A percentile compares a stretch with the other conserved stretches of the same genome.
Evolutionary conservation across 2,113 vertebrate species (phyloP).

Genomic region (Gasterosteus aculeatus): DNA sequence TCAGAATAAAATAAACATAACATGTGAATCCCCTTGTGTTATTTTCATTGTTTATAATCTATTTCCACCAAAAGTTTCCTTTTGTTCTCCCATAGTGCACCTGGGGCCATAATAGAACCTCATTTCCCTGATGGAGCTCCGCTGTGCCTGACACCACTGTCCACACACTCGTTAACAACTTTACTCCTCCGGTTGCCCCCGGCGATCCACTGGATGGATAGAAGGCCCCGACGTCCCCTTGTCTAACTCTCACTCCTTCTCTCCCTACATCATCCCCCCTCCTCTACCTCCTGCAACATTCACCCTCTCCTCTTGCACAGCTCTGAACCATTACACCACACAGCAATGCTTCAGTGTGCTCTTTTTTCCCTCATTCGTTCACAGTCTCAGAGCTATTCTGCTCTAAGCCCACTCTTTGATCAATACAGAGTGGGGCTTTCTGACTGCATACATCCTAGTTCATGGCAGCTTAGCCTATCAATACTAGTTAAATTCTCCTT

Average conservation of each 20-base stretch:
- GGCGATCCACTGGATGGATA: constrained; percentile 67
- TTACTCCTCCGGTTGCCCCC: constrained; percentile 70
- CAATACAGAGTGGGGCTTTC: constrained; percentile 83
- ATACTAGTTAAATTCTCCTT: constrained; percentile 97
- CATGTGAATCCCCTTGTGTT: constrained; percentile 38
- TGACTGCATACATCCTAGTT: constrained; percentile 87
- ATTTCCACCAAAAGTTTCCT: constrained; percentile 74
- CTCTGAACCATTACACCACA: constrained; percentile 13
- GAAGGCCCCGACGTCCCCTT: constrained; percentile 63
- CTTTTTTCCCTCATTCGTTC: constrained; percentile 21
- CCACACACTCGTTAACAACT: constrained; percentile 82
- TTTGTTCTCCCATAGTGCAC: constrained; percentile 73
- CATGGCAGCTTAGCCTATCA: constrained; percentile 89
- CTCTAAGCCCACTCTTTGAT: constrained; percentile 71
- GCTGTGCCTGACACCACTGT: constrained; percentile 74
- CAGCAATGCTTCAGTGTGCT: constrained; percentile 16
- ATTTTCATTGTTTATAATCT: constrained; percentile 61
- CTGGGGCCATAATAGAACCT: constrained; percentile 77
- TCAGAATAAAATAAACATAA: constrained; percentile 19
- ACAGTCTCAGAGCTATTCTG: constrained; percentile 55
- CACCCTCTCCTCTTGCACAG: constrained; percentile 38
- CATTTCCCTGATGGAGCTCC: constrained; percentile 82
- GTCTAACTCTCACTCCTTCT: constrained; percentile 61
- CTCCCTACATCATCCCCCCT: constrained; percentile 37
- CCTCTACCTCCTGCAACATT: constrained; percentile 7